Conservation (phyloP, 2,888 invertebrate species). For the Colletes collaris region DNA sequence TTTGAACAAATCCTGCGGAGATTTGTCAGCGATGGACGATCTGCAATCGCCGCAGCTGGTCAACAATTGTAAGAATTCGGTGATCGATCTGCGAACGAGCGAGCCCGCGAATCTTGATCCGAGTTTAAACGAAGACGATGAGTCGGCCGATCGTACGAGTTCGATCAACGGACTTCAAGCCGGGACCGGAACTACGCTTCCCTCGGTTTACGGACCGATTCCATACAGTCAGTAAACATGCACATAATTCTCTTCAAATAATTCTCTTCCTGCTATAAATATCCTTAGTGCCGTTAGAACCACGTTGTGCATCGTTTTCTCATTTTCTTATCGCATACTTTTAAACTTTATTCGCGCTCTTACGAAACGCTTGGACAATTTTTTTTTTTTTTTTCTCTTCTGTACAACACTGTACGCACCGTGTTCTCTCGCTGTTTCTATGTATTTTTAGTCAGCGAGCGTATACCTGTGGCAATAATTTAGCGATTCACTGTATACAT, state of each 20-base stretch:
- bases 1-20: constrained; percentile 68
- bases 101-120: constrained; percentile 26
- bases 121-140: constrained; percentile 38
- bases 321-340: neutral
- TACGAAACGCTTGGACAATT: neutral
- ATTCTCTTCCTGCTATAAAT: constrained; percentile 57
- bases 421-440: too few species aligned
- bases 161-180: constrained; percentile 66
- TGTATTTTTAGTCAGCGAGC: too few species aligned
- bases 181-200: constrained; percentile 85
- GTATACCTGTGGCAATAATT: too few species aligned
- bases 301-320: neutral
- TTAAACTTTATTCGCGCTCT: neutral
- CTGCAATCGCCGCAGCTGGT: constrained; percentile 77
- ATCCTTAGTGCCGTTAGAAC: constrained; percentile 48
- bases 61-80: constrained; percentile 73
- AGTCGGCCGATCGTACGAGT: constrained; percentile 60
- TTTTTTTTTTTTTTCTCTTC: too few species aligned
- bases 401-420: too few species aligned
- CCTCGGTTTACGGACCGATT: constrained; percentile 90
- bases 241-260: constrained; percentile 61
- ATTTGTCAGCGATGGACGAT: constrained; percentile 63
- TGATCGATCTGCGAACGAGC: constrained; percentile 60
- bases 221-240: constrained; percentile 89
- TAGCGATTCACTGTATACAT: too few species aligned